Percentiles rank a stretch among this genome's conserved stretches.
Conservation (phyloP, 2,797 vertebrate species). For the Sebastes iracundus region DNA sequence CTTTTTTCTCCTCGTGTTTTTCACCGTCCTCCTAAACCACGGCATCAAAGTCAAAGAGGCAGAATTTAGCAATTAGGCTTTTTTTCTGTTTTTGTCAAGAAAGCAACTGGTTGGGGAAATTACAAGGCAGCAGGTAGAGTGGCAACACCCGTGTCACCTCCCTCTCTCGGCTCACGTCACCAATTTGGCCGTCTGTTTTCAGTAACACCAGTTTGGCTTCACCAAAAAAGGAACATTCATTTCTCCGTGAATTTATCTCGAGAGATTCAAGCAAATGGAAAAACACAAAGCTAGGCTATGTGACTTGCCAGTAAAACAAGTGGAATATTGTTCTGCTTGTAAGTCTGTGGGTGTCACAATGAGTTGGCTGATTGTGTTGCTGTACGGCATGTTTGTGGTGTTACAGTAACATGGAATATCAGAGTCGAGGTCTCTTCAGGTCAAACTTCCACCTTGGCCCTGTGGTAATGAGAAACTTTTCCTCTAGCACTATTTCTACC, state of each 20-base stretch:
- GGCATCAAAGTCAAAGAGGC: constrained; percentile 14
- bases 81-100: constrained; percentile 34
- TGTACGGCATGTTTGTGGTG: constrained; percentile 31
- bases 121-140: constrained; percentile 52
- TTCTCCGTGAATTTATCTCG: not conserved
- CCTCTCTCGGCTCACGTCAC: constrained; percentile 22
- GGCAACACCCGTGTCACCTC: constrained; percentile 45
- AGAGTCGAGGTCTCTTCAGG: constrained; percentile 51
- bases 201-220: constrained; percentile 2
- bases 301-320: constrained; percentile 41
- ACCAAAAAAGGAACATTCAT: not conserved
- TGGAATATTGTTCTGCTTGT: constrained; percentile 46
- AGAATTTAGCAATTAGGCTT: constrained; percentile 27
- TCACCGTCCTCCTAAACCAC: not conserved
- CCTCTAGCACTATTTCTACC: constrained; percentile 42
- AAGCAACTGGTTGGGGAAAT: constrained; percentile 48
- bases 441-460: constrained; percentile 50
- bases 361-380: constrained; percentile 38
- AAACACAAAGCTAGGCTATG: not conserved
- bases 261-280: not conserved
- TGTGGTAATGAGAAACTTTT: constrained; percentile 54
- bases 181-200: constrained; percentile 29
- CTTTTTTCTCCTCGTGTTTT: not conserved
- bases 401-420: constrained; percentile 10
- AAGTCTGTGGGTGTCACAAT: constrained; percentile 59